phyloP scores from a whole-genome alignment of 1,140 invertebrate species.

The Atta colombica region DNA sequence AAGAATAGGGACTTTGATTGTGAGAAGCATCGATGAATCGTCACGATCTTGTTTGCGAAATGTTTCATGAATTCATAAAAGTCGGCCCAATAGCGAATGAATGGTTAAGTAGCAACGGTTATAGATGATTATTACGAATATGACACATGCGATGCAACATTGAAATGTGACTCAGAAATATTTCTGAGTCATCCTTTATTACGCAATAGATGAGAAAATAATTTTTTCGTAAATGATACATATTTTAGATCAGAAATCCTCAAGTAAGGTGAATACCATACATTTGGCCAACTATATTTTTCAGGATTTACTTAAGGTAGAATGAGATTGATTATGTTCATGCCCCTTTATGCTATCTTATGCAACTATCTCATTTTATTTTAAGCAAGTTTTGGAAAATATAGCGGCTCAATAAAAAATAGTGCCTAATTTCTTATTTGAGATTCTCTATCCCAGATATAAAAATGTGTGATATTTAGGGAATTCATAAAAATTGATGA shows the following conservation, averaged over 20 bases:
- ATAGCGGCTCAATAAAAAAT: too few species aligned
- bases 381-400: too few species aligned
- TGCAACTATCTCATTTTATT: too few species aligned
- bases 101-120: neutral
- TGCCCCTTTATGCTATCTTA: too few species aligned
- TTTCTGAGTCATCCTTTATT: constrained; percentile 18
- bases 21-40: constrained; percentile 11
- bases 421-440: too few species aligned
- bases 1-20: neutral
- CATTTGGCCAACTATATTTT: too few species aligned
- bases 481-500: neutral
- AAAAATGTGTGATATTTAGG: neutral
- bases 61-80: constrained; percentile 23
- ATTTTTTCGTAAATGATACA: neutral
- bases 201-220: neutral
- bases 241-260: neutral
- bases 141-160: constrained; percentile 11
- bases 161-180: neutral
- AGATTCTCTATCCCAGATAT: neutral
- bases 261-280: too few species aligned
- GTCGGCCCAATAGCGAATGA: neutral
- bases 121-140: neutral
- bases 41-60: constrained; percentile 17
- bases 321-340: too few species aligned
- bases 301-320: too few species aligned